phyloP scores from a whole-genome alignment of 2,888 invertebrate genomes.

The Ophion ventricosus region DNA sequence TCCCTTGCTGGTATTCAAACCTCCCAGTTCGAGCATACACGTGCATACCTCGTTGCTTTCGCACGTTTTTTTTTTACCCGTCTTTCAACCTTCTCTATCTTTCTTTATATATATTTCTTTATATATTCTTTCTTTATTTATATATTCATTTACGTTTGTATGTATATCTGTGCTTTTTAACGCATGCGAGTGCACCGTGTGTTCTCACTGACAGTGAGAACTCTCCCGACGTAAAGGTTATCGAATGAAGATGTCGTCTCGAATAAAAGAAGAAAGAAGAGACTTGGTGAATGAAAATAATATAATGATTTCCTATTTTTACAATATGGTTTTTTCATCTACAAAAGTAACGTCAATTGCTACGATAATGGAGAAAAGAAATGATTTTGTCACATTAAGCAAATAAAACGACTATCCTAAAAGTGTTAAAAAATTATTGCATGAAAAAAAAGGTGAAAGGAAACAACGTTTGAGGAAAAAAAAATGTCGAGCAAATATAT shows the following conservation, averaged over 20 bases:
- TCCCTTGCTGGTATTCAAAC: slow-evolving; percentile 30
- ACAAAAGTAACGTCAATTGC: not conserved
- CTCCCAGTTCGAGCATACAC: slow-evolving; percentile 67
- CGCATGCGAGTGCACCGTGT: slow-evolving; percentile 69
- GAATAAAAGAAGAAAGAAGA: not conserved
- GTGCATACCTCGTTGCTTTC: slow-evolving; percentile 75
- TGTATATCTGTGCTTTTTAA: slow-evolving; percentile 58
- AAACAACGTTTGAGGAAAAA: no score
- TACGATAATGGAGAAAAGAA: no score
- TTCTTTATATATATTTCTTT: slow-evolving; percentile 15
- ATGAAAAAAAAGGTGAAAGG: no score
- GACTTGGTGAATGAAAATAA: not conserved
- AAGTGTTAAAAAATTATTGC: not conserved
- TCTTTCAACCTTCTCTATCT: slow-evolving; percentile 16
- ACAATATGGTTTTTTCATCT: no score
- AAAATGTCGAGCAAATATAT: no score
- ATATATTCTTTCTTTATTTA: not conserved
- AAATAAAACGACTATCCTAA: not conserved
- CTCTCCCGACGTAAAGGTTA: slow-evolving; percentile 61
- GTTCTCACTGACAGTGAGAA: slow-evolving; percentile 50
- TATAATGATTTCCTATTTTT: not conserved
- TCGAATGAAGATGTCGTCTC: slow-evolving; percentile 46
- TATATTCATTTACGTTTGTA: not conserved
- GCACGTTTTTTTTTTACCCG: slow-evolving; percentile 74
- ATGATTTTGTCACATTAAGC: no score